A percentile compares a stretch with the other conserved stretches of the same genome.
Evolutionary conservation across 2,113 vertebrate species (phyloP).

Genomic region (Periophthalmodon schlosseri): DNA sequence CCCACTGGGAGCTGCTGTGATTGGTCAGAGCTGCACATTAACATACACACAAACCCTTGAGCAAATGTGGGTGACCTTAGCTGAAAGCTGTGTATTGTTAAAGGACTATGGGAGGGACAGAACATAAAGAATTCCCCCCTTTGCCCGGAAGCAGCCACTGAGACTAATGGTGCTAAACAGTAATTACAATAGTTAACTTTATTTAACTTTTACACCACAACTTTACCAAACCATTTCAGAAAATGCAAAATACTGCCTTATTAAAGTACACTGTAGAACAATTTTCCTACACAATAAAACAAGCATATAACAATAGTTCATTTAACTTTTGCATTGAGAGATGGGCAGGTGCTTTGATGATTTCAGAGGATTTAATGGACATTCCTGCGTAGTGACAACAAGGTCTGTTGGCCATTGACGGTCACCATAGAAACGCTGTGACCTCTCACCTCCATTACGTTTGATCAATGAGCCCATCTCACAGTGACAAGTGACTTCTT

Average conservation of each 20-base stretch:
- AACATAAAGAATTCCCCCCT: slow-evolving; percentile 29
- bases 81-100: slow-evolving; percentile 63
- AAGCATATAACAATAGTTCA: background rate
- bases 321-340: background rate
- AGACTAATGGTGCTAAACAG: slow-evolving; percentile 6
- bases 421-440: slow-evolving; percentile 24
- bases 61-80: slow-evolving; percentile 53
- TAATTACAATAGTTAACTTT: background rate
- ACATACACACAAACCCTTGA: slow-evolving; percentile 20
- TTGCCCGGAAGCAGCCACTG: slow-evolving; percentile 4
- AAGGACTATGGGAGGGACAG: slow-evolving; percentile 31
- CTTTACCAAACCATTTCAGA: background rate
- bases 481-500: slow-evolving; percentile 12
- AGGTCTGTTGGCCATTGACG: slow-evolving; percentile 17
- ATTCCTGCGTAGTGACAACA: slow-evolving; percentile 15
- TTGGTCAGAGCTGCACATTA: slow-evolving; percentile 30
- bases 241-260: background rate
- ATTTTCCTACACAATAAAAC: background rate
- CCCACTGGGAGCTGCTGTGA: slow-evolving; percentile 42
- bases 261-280: background rate
- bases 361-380: background rate
- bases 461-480: slow-evolving; percentile 22
- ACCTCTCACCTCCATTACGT: slow-evolving; percentile 19
- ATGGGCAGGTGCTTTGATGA: slow-evolving; percentile 37
- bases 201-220: background rate